A percentile compares a stretch with the other conserved stretches of the same genome.
phyloP scores from a whole-genome alignment of 2,797 vertebrate species.

The Cryptoprocta ferox region DNA sequence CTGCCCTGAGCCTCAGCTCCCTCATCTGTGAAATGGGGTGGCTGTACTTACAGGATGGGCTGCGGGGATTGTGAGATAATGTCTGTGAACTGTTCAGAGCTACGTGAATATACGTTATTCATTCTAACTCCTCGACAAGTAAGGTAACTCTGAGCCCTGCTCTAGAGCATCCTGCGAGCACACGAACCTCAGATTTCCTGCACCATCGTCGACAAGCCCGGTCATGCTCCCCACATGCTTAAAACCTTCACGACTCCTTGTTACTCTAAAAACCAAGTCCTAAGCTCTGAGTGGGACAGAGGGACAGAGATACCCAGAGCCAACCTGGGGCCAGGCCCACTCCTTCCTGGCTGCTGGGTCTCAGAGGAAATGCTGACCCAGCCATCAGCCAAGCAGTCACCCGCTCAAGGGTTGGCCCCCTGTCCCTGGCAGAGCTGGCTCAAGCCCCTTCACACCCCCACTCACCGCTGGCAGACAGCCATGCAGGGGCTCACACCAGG shows the following conservation, averaged over 20 bases:
- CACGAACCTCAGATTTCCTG: neutral
- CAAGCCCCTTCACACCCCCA: neutral
- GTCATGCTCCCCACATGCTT: neutral
- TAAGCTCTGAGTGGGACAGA: neutral
- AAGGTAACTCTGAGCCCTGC: neutral
- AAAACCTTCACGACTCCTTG: neutral
- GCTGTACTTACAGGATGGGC: neutral
- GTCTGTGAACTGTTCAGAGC: neutral
- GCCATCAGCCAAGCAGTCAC: neutral
- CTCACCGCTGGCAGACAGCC: neutral
- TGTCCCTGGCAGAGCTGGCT: accelerated
- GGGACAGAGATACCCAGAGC: neutral
- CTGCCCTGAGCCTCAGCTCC: neutral
- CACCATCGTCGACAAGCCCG: accelerated
- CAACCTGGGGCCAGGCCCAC: neutral
- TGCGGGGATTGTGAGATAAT: neutral
- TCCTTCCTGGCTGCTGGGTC: neutral
- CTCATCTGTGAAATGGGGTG: neutral
- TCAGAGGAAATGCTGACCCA: neutral
- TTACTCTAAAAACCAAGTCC: neutral
- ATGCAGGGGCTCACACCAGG: accelerated
- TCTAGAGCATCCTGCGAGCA: neutral
- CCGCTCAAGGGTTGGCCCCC: neutral
- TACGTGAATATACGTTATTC: neutral
- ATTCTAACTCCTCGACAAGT: neutral